Conservation (phyloP, 2,113 vertebrate species). For the Nymphicus hollandicus region DNA sequence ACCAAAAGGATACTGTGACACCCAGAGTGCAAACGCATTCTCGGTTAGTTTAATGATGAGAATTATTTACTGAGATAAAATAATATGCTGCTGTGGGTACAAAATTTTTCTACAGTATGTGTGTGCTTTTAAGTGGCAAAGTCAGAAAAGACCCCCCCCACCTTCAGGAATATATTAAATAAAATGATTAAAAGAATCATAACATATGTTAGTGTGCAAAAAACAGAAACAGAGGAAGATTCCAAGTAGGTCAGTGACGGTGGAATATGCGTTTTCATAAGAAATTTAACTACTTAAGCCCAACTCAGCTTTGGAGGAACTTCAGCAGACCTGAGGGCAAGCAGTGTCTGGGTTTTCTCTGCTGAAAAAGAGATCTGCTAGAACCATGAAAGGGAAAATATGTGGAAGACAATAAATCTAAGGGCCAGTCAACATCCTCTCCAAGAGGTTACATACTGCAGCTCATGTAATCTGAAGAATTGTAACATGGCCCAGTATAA, state of each 20-base stretch:
- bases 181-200: neutral
- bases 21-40: accelerated
- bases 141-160: neutral
- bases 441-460: accelerated
- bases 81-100: neutral
- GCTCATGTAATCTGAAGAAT: neutral
- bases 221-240: neutral
- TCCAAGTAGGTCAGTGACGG: neutral
- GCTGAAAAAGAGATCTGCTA: neutral
- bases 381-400: neutral
- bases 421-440: neutral
- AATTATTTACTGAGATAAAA: neutral
- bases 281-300: neutral
- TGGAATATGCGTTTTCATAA: neutral
- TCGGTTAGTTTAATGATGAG: neutral
- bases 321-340: neutral
- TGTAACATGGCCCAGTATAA: neutral
- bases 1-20: neutral
- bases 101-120: neutral
- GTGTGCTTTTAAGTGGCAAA: neutral
- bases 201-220: neutral
- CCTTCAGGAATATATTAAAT: neutral
- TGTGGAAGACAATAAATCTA: neutral
- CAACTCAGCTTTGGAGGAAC: neutral
- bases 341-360: neutral